Conservation (phyloP, 1,140 invertebrate genomes). For the Sesamia nonagrioides region DNA sequence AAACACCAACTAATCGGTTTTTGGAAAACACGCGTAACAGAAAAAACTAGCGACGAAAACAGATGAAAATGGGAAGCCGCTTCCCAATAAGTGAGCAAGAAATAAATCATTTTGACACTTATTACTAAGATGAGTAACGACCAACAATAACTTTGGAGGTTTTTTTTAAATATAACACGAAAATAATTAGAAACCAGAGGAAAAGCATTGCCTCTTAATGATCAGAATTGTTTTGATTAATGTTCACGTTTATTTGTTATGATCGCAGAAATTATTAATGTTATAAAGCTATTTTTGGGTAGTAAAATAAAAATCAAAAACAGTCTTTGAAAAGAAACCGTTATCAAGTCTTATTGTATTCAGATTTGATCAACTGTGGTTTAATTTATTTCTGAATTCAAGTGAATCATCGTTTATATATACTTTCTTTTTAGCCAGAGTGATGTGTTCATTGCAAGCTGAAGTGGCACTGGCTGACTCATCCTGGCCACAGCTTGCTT, state of each 20-base stretch:
- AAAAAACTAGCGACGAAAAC: slow-evolving; percentile 13
- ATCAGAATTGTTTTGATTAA: slow-evolving; percentile 38
- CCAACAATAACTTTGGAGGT: slow-evolving; percentile 56
- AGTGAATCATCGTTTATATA: not conserved
- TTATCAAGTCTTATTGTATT: not conserved
- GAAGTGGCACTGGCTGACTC: too few relatives aligned
- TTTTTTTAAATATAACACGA: slow-evolving; percentile 55
- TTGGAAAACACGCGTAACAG: not conserved
- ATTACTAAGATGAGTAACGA: slow-evolving; percentile 63
- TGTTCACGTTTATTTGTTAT: slow-evolving; percentile 32
- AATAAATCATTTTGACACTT: slow-evolving; percentile 68
- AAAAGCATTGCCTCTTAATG: slow-evolving; percentile 37
- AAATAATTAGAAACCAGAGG: slow-evolving; percentile 45
- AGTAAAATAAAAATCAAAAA: not conserved
- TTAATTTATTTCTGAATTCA: not conserved
- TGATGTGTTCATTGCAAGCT: too few relatives aligned
- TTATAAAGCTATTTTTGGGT: not conserved
- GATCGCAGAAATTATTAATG: slow-evolving; percentile 9
- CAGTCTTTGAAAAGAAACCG: not conserved
- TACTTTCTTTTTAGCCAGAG: too few relatives aligned
- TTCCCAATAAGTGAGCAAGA: slow-evolving; percentile 59
- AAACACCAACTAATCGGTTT: slow-evolving; percentile 10
- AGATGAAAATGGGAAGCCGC: slow-evolving; percentile 45
- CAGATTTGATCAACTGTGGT: too few relatives aligned
- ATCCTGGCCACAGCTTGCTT: too few relatives aligned